phyloP scores from a whole-genome alignment of 2,888 invertebrate genomes.

The Tiliacea aurago region DNA sequence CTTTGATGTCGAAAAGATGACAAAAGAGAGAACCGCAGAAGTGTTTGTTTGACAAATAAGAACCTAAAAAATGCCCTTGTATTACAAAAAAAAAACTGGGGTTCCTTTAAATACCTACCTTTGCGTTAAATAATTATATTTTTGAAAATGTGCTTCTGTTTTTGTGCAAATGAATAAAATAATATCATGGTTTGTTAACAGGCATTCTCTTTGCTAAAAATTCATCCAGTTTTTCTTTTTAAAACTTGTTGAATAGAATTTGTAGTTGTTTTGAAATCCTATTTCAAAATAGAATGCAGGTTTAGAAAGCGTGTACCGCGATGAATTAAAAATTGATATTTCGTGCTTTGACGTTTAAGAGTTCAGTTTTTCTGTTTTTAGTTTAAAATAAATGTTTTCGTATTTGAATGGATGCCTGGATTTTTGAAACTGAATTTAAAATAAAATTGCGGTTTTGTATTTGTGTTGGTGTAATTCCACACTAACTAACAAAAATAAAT shows the following conservation, averaged over 20 bases:
- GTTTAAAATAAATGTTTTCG: not conserved
- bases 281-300: not conserved
- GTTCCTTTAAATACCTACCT: constrained; percentile 2
- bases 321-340: not conserved
- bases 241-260: not conserved
- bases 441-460: not conserved
- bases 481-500: not conserved
- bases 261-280: constrained; percentile 8
- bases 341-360: constrained; percentile 11
- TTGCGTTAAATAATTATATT: constrained; percentile 10
- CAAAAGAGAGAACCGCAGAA: constrained; percentile 35
- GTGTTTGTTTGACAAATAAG: constrained; percentile 47
- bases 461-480: not conserved
- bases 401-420: not conserved
- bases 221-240: not conserved
- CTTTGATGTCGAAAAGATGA: constrained; percentile 57
- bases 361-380: not conserved
- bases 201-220: not conserved
- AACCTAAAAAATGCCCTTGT: constrained; percentile 19
- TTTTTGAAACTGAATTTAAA: not conserved
- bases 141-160: constrained; percentile 13
- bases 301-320: not conserved
- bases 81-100: constrained; percentile 4
- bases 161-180: constrained; percentile 10
- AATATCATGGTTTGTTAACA: not conserved